Base-by-base conservation (phyloP, 2,797 vertebrate genomes). In the Neostethus bicornis region DNA sequence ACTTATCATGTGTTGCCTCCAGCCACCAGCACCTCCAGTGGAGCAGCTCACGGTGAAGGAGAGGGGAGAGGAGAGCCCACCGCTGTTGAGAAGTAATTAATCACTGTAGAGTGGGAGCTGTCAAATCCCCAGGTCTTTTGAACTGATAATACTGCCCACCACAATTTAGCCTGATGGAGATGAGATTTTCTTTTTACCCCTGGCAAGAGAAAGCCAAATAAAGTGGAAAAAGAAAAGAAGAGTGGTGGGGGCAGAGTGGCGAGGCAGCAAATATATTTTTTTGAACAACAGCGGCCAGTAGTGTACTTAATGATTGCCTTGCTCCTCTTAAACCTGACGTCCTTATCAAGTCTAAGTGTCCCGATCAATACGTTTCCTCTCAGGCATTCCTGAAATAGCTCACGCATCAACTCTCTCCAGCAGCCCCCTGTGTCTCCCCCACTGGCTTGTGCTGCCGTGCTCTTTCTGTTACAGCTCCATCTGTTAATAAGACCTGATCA, bases 121-220 rank as follows among this genome's bases (percentile, higher is more conserved):
- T 96, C 96, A 97, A 94, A 94, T 94, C 93, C 93, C 93, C 91
- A 92, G 94, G 92, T 94, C 94, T 93, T 93, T 93, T 92, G 91
- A 92, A 93, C 95, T 95, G 95, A 98, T 96, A 96, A 95, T 95
- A 91, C 93, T 95, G 94, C 95, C 94, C 93, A 90, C 91, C 92
- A 94, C 95, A 96, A 96, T 96, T 95, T 95, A 95, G 91, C 90
- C 92, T 93, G 94, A 96, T 93, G 93, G 93, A 96, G 95, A 96
- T 95, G 94, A 96, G 94, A 96, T 95, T 96, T 94, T 90, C 89
- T 92, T 94, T 92, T 88, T 86, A 90, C 95, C 94, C 91, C 92
- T 93, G 91, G 94, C 93, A 89, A 93, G 89, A 86, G 90, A 91
- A 75, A 83, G 75, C 76, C 87, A 85, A 87, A 84, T 87, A 84